Conservation (phyloP, 2,113 vertebrate genomes). For the Sus scrofa region DNA sequence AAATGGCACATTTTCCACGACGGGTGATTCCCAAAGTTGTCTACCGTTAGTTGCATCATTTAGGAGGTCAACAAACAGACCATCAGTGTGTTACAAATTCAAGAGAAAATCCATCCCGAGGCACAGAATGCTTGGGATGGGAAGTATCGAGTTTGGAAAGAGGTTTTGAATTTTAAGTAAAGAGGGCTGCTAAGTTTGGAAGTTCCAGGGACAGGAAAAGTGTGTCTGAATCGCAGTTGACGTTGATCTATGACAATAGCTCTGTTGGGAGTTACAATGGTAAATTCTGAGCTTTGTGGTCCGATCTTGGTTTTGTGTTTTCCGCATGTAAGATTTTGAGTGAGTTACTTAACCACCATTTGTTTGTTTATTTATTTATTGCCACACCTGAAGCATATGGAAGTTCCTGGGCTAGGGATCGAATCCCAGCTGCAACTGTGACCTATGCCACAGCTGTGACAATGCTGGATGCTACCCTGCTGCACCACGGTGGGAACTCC, state of each 20-base stretch:
- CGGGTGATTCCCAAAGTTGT: background rate
- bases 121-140: background rate
- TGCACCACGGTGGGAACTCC: too few relatives aligned
- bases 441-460: too few relatives aligned
- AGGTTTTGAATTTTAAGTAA: background rate
- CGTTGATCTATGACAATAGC: background rate
- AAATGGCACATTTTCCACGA: background rate
- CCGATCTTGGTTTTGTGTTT: background rate
- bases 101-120: background rate
- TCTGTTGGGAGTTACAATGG: rapidly evolving
- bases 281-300: background rate
- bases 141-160: background rate
- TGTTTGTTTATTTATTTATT: too few relatives aligned
- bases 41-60: rapidly evolving
- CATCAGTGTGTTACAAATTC: background rate
- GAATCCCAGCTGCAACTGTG: too few relatives aligned
- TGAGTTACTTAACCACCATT: background rate
- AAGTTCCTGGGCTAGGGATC: too few relatives aligned
- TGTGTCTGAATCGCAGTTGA: background rate
- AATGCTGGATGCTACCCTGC: too few relatives aligned
- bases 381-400: too few relatives aligned
- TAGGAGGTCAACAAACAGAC: background rate
- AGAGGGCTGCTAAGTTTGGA: background rate
- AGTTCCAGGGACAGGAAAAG: background rate
- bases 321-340: background rate